These are phyloP conservation scores for Fissipunctia ypsillon DNA, from an alignment of 2,888 invertebrate genomes.

Conservation along the genomic window DNA sequence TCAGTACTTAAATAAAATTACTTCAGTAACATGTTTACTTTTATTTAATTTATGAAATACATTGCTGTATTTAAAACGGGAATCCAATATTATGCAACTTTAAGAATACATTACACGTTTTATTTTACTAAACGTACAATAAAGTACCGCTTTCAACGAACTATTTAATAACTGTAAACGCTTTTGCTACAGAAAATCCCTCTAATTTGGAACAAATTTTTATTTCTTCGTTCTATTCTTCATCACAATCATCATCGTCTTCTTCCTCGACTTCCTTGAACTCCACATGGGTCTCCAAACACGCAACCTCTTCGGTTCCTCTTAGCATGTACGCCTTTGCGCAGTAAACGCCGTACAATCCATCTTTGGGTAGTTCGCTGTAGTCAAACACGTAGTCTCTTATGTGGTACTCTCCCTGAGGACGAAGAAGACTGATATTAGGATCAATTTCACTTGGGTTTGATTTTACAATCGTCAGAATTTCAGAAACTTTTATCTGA, in stretches of 20 bases:
- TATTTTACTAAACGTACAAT: not conserved
- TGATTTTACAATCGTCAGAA: not conserved
- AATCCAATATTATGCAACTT: not conserved
- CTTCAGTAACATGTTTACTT: too few species aligned
- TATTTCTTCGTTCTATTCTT: conserved; percentile 19
- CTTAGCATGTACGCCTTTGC: conserved; percentile 19
- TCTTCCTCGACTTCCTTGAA: conserved; percentile 45
- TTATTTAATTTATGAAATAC: too few species aligned
- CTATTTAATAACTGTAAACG: not conserved
- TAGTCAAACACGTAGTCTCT: conserved; percentile 46
- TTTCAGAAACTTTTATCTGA: not conserved
- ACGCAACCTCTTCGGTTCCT: conserved; percentile 38
- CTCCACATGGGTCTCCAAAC: conserved; percentile 48
- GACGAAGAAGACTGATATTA: not conserved
- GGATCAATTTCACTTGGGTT: not conserved
- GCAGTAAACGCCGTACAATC: conserved; percentile 31
- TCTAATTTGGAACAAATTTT: conserved; percentile 2
- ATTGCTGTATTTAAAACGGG: not conserved
- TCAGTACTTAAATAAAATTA: too few species aligned
- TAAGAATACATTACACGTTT: not conserved
- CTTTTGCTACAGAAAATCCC: not conserved
- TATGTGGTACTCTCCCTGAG: conserved; percentile 43
- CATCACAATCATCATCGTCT: conserved; percentile 44
- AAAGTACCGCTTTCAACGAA: not conserved
- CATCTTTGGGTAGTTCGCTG: conserved; percentile 44